These are phyloP conservation scores for Dasysyrphus albostriatus DNA, from an alignment of 2,888 invertebrate species.

Conservation along the genomic window DNA sequence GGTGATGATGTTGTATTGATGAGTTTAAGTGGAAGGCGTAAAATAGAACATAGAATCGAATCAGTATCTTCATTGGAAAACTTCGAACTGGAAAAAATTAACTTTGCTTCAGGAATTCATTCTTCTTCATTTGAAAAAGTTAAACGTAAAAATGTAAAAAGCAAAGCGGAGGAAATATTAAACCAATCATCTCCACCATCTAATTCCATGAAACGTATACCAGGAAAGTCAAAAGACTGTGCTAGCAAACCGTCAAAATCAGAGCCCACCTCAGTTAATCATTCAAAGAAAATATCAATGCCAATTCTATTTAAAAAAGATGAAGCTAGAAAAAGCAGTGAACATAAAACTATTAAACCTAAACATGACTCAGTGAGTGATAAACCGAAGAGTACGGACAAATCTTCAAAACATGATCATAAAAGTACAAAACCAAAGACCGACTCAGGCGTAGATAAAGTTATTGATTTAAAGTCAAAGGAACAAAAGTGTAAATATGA, in stretches of 20 bases:
- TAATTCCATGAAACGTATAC: neutral
- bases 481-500: neutral
- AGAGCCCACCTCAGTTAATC: neutral
- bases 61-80: slow-evolving; percentile 15
- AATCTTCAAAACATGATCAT: neutral
- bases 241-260: neutral
- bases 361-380: neutral
- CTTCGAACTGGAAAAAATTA: neutral
- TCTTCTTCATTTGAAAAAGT: neutral
- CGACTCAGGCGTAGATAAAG: neutral
- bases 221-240: neutral
- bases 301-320: neutral
- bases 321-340: neutral
- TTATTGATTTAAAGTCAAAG: neutral
- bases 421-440: neutral
- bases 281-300: neutral
- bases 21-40: neutral
- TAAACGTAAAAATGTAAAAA: neutral
- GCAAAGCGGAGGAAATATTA: neutral
- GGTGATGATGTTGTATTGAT: neutral
- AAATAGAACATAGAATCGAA: neutral
- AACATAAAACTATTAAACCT: neutral
- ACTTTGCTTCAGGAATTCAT: neutral
- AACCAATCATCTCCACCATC: neutral
- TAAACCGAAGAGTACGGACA: neutral